Evolutionary conservation across 2,888 invertebrate species (phyloP).

Genomic region (Marronus borbonicus): DNA sequence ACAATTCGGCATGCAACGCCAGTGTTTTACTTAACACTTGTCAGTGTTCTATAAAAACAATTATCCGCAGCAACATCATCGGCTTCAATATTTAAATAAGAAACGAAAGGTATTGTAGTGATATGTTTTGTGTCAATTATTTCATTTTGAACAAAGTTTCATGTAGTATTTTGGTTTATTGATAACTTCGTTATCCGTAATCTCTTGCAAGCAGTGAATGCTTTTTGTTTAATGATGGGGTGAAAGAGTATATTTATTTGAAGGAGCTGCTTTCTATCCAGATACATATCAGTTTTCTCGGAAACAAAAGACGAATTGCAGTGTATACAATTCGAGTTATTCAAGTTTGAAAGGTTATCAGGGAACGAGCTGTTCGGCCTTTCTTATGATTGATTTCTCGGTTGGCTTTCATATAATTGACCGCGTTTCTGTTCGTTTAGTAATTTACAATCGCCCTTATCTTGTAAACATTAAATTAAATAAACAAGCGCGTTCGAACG

Average conservation of each 20-base stretch:
- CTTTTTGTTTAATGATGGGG: not conserved
- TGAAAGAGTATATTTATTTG: constrained; percentile 32
- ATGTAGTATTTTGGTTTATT: no score
- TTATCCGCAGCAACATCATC: no score
- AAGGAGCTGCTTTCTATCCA: constrained; percentile 20
- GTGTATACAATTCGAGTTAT: constrained; percentile 36
- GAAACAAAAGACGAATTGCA: constrained; percentile 39
- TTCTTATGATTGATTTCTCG: constrained; percentile 47
- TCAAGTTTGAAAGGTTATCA: constrained; percentile 45
- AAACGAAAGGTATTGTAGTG: no score
- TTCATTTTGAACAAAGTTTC: no score
- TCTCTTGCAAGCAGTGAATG: not conserved
- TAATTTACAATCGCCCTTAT: constrained; percentile 47
- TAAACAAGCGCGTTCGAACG: constrained; percentile 43
- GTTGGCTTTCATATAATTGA: constrained; percentile 42
- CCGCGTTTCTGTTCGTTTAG: constrained; percentile 41
- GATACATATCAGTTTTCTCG: constrained; percentile 21
- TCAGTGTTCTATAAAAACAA: no score
- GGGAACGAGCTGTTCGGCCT: constrained; percentile 26
- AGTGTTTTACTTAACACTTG: no score
- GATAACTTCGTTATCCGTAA: not conserved
- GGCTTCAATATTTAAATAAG: no score
- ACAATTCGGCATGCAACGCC: no score
- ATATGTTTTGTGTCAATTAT: no score
- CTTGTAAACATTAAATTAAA: constrained; percentile 47